Percentiles rank a stretch among this genome's conserved stretches.
These are phyloP conservation scores for Drosophila malerkotliana DNA, from an alignment of 1,140 invertebrate genomes.

Conservation along the genomic window DNA sequence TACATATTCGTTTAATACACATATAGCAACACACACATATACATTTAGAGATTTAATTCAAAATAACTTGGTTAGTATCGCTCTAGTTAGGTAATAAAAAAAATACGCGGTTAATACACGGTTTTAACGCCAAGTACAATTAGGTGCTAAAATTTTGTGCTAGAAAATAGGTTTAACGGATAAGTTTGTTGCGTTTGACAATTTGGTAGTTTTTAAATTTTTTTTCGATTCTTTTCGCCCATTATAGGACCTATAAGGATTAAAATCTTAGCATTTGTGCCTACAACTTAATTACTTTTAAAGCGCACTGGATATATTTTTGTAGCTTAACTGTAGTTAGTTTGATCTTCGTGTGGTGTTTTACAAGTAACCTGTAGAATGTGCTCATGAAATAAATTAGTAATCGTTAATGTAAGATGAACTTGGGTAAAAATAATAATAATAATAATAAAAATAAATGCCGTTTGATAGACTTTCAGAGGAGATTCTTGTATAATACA, in stretches of 20 bases:
- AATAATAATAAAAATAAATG: conserved; percentile 57
- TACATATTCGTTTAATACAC: conserved; percentile 62
- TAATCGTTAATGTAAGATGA: conserved; percentile 40
- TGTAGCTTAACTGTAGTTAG: conserved; percentile 32
- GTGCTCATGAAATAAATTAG: conserved; percentile 67
- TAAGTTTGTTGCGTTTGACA: conserved; percentile 60
- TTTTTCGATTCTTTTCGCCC: conserved; percentile 29
- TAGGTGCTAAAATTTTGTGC: conserved; percentile 51
- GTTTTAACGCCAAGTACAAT: conserved; percentile 12
- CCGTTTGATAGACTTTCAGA: conserved; percentile 45
- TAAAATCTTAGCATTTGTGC: conserved; percentile 39
- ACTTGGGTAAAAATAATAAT: conserved; percentile 30
- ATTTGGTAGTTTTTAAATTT: conserved; percentile 31
- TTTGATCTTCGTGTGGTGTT: conserved; percentile 45
- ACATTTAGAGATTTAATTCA: conserved; percentile 53
- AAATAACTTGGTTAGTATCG: conserved; percentile 32
- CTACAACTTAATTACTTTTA: conserved; percentile 63
- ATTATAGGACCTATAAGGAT: conserved; percentile 45
- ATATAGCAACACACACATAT: conserved; percentile 77
- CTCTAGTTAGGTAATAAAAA: conserved; percentile 36
- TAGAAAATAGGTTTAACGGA: conserved; percentile 55
- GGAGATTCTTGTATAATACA: conserved; percentile 66
- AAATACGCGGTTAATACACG: conserved; percentile 20
- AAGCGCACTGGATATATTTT: conserved; percentile 45
- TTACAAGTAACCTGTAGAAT: conserved; percentile 29